Percentiles rank a stretch among this genome's conserved stretches.
Evolutionary conservation across 1,140 invertebrate genomes (phyloP).

Genomic region (Bombus superbus): DNA sequence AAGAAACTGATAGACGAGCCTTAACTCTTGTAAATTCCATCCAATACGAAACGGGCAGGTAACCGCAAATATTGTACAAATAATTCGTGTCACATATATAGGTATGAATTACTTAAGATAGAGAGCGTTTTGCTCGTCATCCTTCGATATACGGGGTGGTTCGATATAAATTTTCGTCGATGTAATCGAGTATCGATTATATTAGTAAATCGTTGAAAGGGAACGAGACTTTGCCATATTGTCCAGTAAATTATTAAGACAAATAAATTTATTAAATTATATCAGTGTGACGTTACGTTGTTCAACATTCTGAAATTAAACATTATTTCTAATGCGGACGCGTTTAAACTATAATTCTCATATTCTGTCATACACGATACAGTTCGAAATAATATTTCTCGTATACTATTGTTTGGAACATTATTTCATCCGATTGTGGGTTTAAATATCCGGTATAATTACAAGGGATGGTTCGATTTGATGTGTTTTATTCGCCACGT

Average conservation of each 20-base stretch:
- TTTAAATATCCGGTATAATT: not conserved
- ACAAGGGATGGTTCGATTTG: not conserved
- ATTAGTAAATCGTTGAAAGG: not conserved
- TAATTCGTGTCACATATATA: constrained; percentile 37
- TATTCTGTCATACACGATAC: not conserved
- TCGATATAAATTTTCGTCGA: not conserved
- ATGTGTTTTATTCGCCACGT: not conserved
- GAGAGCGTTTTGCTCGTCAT: constrained; percentile 24
- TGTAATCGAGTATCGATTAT: not conserved
- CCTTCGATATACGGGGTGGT: not conserved
- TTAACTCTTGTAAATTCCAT: constrained; percentile 25
- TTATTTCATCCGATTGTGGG: not conserved
- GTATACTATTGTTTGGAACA: not conserved
- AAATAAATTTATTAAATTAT: not conserved
- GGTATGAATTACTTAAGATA: constrained; percentile 4
- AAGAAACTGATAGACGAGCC: constrained; percentile 3
- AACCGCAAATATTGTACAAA: constrained; percentile 54
- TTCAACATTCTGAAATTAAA: not conserved
- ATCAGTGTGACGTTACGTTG: not conserved
- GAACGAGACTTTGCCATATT: not conserved
- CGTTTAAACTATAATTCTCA: not conserved
- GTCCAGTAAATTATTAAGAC: not conserved
- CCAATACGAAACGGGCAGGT: constrained; percentile 11
- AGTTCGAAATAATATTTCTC: not conserved
- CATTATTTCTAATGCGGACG: not conserved